Percentiles rank a stretch among this genome's conserved stretches.
These are phyloP conservation scores for Rousettus leschenaultii DNA, from an alignment of 2,113 vertebrate genomes.

Conservation along the genomic window DNA sequence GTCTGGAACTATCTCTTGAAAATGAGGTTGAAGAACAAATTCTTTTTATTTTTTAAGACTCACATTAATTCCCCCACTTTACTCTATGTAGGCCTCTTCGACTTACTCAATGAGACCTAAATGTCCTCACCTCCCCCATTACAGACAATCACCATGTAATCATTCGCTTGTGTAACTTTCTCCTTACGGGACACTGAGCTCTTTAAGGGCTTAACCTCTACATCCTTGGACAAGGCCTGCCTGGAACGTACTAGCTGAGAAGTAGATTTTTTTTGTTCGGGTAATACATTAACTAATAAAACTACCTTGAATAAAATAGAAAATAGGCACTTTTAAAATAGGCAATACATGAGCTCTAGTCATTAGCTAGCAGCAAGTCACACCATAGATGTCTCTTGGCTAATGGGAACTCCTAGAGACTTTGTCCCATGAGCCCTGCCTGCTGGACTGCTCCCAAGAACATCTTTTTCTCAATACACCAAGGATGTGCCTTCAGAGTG, in stretches of 20 bases:
- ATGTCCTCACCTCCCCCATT: neutral
- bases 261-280: neutral
- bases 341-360: neutral
- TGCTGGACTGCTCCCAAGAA: constrained; percentile 61
- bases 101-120: neutral
- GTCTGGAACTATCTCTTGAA: neutral
- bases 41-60: neutral
- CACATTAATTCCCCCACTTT: neutral
- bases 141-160: neutral
- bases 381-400: neutral
- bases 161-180: neutral
- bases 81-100: neutral
- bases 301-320: neutral
- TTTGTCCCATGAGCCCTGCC: constrained; percentile 36
- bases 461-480: constrained; percentile 42
- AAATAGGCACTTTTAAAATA: constrained; percentile 29
- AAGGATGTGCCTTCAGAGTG: constrained; percentile 45
- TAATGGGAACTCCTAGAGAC: neutral
- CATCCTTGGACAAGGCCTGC: neutral
- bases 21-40: neutral
- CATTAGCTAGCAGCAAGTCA: constrained; percentile 31
- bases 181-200: neutral
- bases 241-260: neutral
- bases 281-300: neutral
- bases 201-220: neutral